Evolutionary conservation across 1,140 invertebrate species (phyloP), one percentile per base, ranked within the genome.

Genomic region (Thaumatotibia leucotreta): DNA sequence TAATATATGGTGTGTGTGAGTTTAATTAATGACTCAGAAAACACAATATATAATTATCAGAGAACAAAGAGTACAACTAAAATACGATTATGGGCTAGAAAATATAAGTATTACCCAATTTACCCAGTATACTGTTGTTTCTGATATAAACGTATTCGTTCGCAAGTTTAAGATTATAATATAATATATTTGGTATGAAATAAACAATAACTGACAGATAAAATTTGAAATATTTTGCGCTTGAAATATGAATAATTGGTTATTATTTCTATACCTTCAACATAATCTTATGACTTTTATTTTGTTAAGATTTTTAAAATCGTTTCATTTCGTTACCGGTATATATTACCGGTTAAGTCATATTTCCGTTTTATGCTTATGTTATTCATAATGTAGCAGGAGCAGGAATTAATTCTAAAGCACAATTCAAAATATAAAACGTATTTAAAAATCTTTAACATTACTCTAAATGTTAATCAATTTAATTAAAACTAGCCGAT

Each of bases 401-500:
- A 45, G 39, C 6, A 8, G 1, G 4, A n/a, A 45, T 5, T n/a
- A 0, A 20, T 20, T 20, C 17, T 17, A 45, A n/a, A 45, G 14
- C 6, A 20, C 17, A 45, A 5, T 20, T 45, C 1, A 45, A 45
- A 45, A 45, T 17, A 11, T 33, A 33, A 45, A 20, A 39, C 10
- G 10, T 27, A 29, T 58, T 14, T 14, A 58, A 27, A 58, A 0
- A 9, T 22, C 9, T n/a, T n/a, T 11, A 52, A n/a, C 50, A 24
- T 31, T 11, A 39, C 9, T 11, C 23, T 58, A 27, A 58, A 58
- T 29, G 39, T 45, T 45, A 20, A 45, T 39, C n/a, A 39, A 35
- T 35, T n/a, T 14, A 45, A 29, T 58, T 11, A 27, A n/a, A 58
- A n/a, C 52, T 58, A 27, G 29, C 17, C n/a, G 9, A 73, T 73